Evolutionary conservation across 2,113 vertebrate species (phyloP).

Genomic region (Sapayoa aenigma): DNA sequence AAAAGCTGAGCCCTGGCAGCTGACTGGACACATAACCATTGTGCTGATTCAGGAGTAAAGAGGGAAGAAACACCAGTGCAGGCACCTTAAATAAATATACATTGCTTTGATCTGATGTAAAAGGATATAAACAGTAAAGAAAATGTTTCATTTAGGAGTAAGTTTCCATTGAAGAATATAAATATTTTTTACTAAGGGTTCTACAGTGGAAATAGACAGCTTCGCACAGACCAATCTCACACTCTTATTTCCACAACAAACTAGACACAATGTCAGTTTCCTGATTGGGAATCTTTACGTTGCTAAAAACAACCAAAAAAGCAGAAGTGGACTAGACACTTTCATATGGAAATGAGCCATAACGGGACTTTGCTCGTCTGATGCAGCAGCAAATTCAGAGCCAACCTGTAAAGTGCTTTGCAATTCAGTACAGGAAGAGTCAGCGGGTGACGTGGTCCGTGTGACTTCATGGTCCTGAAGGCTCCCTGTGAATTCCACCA

Average conservation of each 20-base stretch:
- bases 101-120: not conserved
- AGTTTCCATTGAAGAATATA: not conserved
- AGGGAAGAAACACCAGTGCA: not conserved
- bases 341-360: fast-evolving
- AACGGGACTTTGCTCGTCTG: not conserved
- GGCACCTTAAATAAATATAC: not conserved
- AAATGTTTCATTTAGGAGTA: fast-evolving
- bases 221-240: not conserved
- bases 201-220: not conserved
- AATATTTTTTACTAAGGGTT: not conserved
- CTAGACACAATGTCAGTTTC: fast-evolving
- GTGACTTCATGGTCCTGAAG: not conserved
- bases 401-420: fast-evolving
- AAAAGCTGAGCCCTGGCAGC: not conserved
- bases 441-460: not conserved
- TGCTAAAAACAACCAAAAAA: not conserved
- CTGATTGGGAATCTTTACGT: fast-evolving
- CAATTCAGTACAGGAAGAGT: fast-evolving
- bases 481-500: not conserved
- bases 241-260: not conserved
- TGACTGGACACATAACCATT: not conserved
- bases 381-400: not conserved
- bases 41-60: not conserved
- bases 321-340: not conserved
- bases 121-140: fast-evolving